Percentiles rank a stretch among this genome's conserved stretches.
Conservation (phyloP, 2,888 invertebrate genomes). For the Ochropleura plecta region DNA sequence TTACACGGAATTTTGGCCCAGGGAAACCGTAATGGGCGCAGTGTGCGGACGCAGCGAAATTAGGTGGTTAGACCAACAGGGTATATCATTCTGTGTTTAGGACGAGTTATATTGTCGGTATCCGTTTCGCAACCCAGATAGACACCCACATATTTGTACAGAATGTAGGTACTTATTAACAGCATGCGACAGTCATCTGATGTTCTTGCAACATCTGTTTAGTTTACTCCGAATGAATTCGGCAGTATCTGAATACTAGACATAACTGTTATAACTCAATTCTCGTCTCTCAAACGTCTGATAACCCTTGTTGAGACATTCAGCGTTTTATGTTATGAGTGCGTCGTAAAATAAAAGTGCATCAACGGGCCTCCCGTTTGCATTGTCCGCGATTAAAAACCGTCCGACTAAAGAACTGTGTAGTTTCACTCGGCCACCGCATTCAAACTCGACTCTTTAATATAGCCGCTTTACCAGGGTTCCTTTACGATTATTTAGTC, state of each 20-base stretch:
- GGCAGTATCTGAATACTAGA: slow-evolving; percentile 1
- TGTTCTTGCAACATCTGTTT: neutral
- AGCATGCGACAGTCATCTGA: slow-evolving; percentile 35
- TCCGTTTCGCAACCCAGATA: slow-evolving; percentile 20
- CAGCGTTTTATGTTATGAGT: slow-evolving; percentile 89
- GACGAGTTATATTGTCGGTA: slow-evolving; percentile 66
- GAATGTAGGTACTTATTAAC: slow-evolving; percentile 2
- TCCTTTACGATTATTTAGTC: slow-evolving; percentile 91
- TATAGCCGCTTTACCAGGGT: slow-evolving; percentile 82
- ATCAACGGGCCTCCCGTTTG: slow-evolving; percentile 88
- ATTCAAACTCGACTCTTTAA: slow-evolving; percentile 71
- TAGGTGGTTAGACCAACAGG: slow-evolving; percentile 78
- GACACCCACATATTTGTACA: slow-evolving; percentile 19
- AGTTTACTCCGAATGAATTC: neutral
- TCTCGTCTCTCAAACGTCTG: slow-evolving; percentile 61
- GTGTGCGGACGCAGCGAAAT: slow-evolving; percentile 79
- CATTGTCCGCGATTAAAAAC: slow-evolving; percentile 87
- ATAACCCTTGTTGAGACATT: slow-evolving; percentile 89
- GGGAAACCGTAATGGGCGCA: slow-evolving; percentile 82
- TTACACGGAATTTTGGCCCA: slow-evolving; percentile 86
- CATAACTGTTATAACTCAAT: slow-evolving; percentile 66
- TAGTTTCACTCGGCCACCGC: slow-evolving; percentile 58
- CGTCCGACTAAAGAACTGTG: slow-evolving; percentile 75
- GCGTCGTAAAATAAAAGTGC: slow-evolving; percentile 90
- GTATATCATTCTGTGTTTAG: slow-evolving; percentile 74